Evolutionary conservation across 2,888 invertebrate species (phyloP), one percentile per base, ranked within the genome.

Genomic region (Ptychoptera contaminata): DNA sequence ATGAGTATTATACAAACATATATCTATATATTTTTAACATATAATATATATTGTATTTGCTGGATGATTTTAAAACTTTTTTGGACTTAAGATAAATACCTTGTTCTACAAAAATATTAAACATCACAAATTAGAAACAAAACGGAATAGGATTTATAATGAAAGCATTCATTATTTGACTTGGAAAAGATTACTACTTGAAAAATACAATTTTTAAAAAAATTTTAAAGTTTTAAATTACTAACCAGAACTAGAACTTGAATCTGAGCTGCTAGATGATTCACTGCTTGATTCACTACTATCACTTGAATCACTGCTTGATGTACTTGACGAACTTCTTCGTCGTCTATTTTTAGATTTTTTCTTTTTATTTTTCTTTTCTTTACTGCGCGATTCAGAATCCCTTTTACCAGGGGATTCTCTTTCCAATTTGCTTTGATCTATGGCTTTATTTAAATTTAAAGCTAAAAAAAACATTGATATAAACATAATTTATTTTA

Each of bases 231-330:
- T n/a, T n/a, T n/a, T n/a, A 7, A 40, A 34, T 15, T 8, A 40
- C 9, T 10, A 31, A 42, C 42, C 42, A 34, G 42, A 23, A 10
- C 30, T 23, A 11, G 42, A 42, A 9, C 34, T 34, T n/a, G 14
- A 41, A 8, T 46, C 47, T 2, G 74, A 73, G 0, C 74, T 73
- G 52, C 72, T 72, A 42, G 76, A 74, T 11, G 79, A 77, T 36
- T 78, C 77, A 12, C 77, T 77, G 16, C 79, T 79, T 46, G 75
- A 75, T 31, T 77, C 76, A 29, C 74, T 67, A 54, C 74, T 62
- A 44, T 62, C 64, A 31, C 63, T 65, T 2, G 67, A 67, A 16
- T 48, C 47, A 42, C 64, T 65, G 43, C 64, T 65, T 14, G 63
- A 62, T 32, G 63, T 62, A 23, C 65, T 66, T 12, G 65, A 63